A percentile compares a stretch with the other conserved stretches of the same genome.
Conservation (phyloP, 1,140 invertebrate genomes). For the Heliconius eleuchia region DNA sequence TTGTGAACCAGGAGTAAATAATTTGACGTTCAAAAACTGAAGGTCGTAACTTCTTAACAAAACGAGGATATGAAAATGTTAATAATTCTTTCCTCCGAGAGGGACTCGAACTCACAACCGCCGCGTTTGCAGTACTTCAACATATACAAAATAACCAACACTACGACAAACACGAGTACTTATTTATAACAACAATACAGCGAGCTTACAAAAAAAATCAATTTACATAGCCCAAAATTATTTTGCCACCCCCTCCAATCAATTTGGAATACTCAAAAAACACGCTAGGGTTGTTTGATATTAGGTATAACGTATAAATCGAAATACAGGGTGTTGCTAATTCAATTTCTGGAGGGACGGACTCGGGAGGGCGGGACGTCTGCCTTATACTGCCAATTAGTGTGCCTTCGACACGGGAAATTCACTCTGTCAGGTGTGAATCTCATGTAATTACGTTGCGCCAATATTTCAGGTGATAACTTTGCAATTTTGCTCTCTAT, state of each 20-base stretch:
- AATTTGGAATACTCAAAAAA: slow-evolving; percentile 9
- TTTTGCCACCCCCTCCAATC: slow-evolving; percentile 9
- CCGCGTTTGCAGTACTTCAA: neutral
- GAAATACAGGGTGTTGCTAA: slow-evolving; percentile 62
- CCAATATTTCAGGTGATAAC: slow-evolving; percentile 15
- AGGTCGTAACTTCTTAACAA: too few relatives aligned
- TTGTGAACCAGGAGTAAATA: too few relatives aligned
- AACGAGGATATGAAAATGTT: too few relatives aligned
- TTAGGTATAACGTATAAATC: slow-evolving; percentile 67
- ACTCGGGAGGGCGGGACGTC: slow-evolving; percentile 49
- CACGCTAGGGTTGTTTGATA: slow-evolving; percentile 24
- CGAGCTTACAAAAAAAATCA: neutral
- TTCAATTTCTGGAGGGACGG: slow-evolving; percentile 64
- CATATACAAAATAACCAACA: neutral
- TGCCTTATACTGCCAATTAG: slow-evolving; percentile 52
- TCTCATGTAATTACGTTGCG: slow-evolving; percentile 36
- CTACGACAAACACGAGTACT: neutral
- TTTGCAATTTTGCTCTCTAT: slow-evolving; percentile 10
- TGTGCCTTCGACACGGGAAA: slow-evolving; percentile 48
- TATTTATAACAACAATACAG: neutral
- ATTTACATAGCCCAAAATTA: neutral
- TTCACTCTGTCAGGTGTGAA: slow-evolving; percentile 45
- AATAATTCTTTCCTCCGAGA: too few relatives aligned
- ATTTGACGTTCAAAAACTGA: too few relatives aligned
- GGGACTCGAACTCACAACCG: too few relatives aligned